Percentiles rank a stretch among this genome's conserved stretches.
These are phyloP conservation scores for Iphiclides podalirius DNA, from an alignment of 2,888 invertebrate genomes.

Conservation along the genomic window DNA sequence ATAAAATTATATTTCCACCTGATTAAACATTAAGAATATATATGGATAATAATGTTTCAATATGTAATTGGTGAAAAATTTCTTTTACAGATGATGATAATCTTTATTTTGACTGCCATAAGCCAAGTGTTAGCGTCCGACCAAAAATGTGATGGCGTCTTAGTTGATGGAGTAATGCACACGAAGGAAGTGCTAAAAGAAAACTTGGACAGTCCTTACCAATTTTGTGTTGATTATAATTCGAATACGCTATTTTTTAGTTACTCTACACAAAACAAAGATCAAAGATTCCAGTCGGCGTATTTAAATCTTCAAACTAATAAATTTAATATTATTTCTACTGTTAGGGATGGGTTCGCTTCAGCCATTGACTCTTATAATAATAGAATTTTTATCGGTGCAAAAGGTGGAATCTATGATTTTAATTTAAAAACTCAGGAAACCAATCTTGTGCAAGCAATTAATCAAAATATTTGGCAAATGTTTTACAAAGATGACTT, in stretches of 20 bases:
- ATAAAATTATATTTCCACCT: too few relatives aligned
- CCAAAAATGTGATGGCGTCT: constrained; percentile 32
- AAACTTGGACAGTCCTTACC: constrained; percentile 47
- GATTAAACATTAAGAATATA: too few relatives aligned
- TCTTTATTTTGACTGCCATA: constrained; percentile 23
- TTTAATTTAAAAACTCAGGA: constrained; percentile 44
- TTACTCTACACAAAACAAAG: constrained; percentile 31
- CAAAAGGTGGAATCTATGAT: constrained; percentile 50
- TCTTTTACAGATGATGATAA: constrained; percentile 34
- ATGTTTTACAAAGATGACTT: constrained; percentile 55
- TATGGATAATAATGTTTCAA: too few relatives aligned
- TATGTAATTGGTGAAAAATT: too few relatives aligned
- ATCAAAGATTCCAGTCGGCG: constrained; percentile 40
- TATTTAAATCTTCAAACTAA: constrained; percentile 50
- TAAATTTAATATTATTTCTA: constrained; percentile 40
- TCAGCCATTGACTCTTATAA: constrained; percentile 45
- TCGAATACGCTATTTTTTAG: constrained; percentile 59
- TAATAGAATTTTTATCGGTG: constrained; percentile 54
- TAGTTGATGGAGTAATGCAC: constrained; percentile 32
- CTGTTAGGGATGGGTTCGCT: constrained; percentile 51
- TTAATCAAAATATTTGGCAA: constrained; percentile 55
- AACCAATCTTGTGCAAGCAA: constrained; percentile 38
- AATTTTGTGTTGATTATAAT: constrained; percentile 55
- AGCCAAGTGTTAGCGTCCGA: constrained; percentile 25
- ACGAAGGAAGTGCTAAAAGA: constrained; percentile 39